Evolutionary conservation across 1,140 invertebrate genomes (phyloP).

Genomic region (Drosophila nikananu): DNA sequence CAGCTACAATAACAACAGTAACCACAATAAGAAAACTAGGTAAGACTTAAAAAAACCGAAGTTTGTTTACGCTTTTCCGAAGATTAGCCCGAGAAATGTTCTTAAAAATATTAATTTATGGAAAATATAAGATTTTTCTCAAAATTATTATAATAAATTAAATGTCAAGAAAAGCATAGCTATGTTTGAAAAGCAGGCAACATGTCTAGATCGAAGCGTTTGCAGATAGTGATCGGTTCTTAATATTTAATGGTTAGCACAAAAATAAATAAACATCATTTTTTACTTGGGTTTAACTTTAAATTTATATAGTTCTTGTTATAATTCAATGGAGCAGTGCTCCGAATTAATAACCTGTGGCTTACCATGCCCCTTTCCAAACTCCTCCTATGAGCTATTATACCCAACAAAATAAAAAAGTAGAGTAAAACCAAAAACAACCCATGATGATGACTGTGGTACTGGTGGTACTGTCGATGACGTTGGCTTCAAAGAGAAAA

Average conservation of each 20-base stretch:
- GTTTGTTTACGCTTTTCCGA: background rate
- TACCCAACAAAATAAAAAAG: background rate
- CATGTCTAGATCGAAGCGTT: background rate
- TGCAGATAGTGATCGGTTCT: background rate
- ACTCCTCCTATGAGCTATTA: no score
- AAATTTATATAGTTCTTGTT: background rate
- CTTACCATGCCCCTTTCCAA: background rate
- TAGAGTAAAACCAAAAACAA: slow-evolving; percentile 12
- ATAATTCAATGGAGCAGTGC: background rate
- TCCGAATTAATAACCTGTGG: background rate
- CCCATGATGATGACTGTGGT: slow-evolving; percentile 37
- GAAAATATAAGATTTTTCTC: no score
- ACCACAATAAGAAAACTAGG: slow-evolving; percentile 29
- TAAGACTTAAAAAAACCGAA: background rate
- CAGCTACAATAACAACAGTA: slow-evolving; percentile 45
- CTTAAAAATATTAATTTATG: no score
- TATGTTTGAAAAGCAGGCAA: no score
- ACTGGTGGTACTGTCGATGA: slow-evolving; percentile 47
- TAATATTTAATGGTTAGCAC: no score
- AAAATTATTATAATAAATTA: no score
- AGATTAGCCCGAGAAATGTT: background rate
- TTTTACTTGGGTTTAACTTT: background rate
- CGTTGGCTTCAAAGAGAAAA: slow-evolving; percentile 74
- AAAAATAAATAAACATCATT: no score
- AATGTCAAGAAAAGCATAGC: no score